phyloP scores from a whole-genome alignment of 2,113 vertebrate species.

The Pygoscelis antarcticus region DNA sequence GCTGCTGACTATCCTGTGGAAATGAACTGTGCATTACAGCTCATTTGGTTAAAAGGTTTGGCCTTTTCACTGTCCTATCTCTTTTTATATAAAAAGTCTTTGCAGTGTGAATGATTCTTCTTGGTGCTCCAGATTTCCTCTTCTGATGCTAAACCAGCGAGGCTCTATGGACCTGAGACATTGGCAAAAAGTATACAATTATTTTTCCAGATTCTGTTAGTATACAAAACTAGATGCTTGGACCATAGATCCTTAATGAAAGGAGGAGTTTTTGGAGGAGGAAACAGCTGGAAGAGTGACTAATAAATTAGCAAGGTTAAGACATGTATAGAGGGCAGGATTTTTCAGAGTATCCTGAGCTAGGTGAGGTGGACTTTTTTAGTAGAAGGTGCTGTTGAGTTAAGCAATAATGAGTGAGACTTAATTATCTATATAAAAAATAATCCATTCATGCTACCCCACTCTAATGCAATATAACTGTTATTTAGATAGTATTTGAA shows the following conservation, averaged over 20 bases:
- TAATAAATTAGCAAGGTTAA: slow-evolving; percentile 13
- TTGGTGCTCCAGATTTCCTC: background rate
- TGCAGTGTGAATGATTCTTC: background rate
- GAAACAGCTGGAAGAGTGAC: background rate
- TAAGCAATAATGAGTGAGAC: background rate
- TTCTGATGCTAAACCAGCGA: background rate
- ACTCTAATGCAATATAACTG: background rate
- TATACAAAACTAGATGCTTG: background rate
- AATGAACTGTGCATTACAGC: background rate
- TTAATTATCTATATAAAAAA: slow-evolving; percentile 34
- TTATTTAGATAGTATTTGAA: slow-evolving; percentile 18
- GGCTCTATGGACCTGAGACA: background rate
- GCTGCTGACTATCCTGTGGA: background rate
- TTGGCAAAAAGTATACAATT: background rate
- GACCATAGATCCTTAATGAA: background rate
- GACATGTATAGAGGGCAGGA: background rate
- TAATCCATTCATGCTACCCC: background rate
- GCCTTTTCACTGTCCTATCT: background rate
- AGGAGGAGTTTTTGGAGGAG: background rate
- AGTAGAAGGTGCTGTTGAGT: background rate
- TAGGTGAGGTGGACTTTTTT: background rate
- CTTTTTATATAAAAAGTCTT: background rate
- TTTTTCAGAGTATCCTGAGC: background rate
- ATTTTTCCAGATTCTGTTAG: background rate
- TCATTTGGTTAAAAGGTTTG: background rate